Base-by-base conservation (phyloP, 92 coral and sea anemone genomes). In the Diadumene lineata region DNA sequence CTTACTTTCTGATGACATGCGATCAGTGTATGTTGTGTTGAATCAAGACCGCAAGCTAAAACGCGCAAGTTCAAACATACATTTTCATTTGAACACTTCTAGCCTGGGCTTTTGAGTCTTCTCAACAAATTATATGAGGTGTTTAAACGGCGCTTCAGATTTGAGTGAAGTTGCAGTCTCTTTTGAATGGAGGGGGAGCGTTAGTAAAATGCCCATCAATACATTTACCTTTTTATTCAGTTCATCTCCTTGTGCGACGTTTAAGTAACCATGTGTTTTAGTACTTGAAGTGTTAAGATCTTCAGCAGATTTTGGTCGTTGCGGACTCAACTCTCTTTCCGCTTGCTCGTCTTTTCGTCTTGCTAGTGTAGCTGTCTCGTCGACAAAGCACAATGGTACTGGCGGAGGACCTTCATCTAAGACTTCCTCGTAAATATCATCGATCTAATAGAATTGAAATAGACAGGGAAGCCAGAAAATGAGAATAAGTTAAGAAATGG, bases 181-280 rank as follows among this genome's bases (percentile, higher is more conserved):
- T n/a, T n/a, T n/a, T n/a, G n/a, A n/a, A n/a, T n/a, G n/a, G n/a
- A n/a, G n/a, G n/a, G n/a, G n/a, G n/a, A n/a, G n/a, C n/a, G n/a
- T n/a, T n/a, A n/a, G n/a, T n/a, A n/a, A n/a, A n/a, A n/a, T n/a
- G n/a, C n/a, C n/a, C n/a, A n/a, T n/a, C n/a, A n/a, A n/a, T n/a
- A n/a, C n/a, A 69, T 61, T 69, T 16, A 69, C 74, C 11, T 50
- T 19, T 23, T 65, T 65, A 46, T 28, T 19, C 11, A 21, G 25
- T 28, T 73, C 78, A 11, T 53, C 56, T 25, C 72, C 80, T 0
- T 75, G 69, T 24, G 25, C 28, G 15, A 64, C 80, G 50, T 75
- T 75, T 21, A 75, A 61, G 27, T 75, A 75, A 1, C 80, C 80
- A 75, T 75, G 79, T 1, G 50, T 60, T 7, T 29, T 17, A n/a